Evolutionary conservation across 2,113 vertebrate species (phyloP).

Genomic region (Heptranchias perlo): DNA sequence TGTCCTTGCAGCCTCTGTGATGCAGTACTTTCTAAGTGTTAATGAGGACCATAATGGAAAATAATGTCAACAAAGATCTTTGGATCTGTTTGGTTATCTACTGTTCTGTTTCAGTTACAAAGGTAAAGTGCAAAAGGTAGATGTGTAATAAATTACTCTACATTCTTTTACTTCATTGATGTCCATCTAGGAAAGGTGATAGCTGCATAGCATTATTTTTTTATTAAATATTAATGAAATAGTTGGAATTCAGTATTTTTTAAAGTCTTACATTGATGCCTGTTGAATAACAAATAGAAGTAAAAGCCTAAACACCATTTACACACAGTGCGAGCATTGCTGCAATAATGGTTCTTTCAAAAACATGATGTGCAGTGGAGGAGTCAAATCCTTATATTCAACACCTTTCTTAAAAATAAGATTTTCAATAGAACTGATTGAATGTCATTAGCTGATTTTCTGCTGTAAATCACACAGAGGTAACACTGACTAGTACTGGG

Average conservation of each 20-base stretch:
- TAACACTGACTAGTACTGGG: neutral
- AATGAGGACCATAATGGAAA: neutral
- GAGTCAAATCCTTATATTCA: neutral
- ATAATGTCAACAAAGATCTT: neutral
- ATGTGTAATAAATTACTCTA: neutral
- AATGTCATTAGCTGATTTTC: neutral
- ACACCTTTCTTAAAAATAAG: neutral
- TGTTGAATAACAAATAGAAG: neutral
- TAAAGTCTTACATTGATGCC: neutral
- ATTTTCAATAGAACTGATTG: neutral
- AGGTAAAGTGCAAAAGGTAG: neutral
- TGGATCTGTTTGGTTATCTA: neutral
- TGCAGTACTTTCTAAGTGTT: neutral
- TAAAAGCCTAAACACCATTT: neutral
- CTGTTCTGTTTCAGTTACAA: neutral
- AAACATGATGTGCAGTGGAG: neutral
- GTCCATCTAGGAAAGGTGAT: neutral
- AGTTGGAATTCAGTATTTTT: neutral
- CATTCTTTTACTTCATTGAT: neutral
- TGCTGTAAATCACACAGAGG: neutral
- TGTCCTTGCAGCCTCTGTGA: neutral
- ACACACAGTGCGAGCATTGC: too few relatives aligned
- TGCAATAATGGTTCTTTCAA: neutral
- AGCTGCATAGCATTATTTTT: neutral
- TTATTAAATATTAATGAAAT: neutral